A percentile compares a stretch with the other conserved stretches of the same genome.
Conservation (phyloP, 2,113 vertebrate genomes). For the Lophotis ruficrista region DNA sequence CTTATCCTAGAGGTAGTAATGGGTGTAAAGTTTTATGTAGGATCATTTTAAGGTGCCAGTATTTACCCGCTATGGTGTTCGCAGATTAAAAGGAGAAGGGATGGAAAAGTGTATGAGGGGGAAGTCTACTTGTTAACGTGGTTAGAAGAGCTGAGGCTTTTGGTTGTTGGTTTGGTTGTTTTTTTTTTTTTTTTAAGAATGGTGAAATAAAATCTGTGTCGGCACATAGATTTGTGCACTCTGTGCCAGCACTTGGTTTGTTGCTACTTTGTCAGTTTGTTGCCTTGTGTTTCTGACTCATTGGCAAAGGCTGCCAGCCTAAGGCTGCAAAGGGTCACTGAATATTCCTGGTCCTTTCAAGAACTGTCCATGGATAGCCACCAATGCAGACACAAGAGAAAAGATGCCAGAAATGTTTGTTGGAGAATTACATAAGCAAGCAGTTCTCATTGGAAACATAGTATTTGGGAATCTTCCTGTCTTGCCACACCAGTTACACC, state of each 20-base stretch:
- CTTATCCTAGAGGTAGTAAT: neutral
- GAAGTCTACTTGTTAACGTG: neutral
- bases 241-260: neutral
- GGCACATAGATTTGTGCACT: neutral
- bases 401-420: neutral
- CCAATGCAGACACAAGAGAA: neutral
- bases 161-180: too few relatives aligned
- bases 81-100: neutral
- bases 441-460: neutral
- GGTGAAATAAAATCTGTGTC: neutral
- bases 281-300: neutral
- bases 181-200: neutral
- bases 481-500: neutral
- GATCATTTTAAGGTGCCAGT: neutral
- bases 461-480: neutral
- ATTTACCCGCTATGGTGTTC: neutral
- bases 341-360: neutral
- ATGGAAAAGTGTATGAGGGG: neutral
- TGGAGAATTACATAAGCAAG: neutral
- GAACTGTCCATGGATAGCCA: neutral
- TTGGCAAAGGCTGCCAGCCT: neutral
- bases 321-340: neutral
- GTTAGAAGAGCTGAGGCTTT: neutral
- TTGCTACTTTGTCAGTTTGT: neutral
- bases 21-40: neutral